Conservation (phyloP, 2,113 vertebrate species). For the Herpailurus yagouaroundi region DNA sequence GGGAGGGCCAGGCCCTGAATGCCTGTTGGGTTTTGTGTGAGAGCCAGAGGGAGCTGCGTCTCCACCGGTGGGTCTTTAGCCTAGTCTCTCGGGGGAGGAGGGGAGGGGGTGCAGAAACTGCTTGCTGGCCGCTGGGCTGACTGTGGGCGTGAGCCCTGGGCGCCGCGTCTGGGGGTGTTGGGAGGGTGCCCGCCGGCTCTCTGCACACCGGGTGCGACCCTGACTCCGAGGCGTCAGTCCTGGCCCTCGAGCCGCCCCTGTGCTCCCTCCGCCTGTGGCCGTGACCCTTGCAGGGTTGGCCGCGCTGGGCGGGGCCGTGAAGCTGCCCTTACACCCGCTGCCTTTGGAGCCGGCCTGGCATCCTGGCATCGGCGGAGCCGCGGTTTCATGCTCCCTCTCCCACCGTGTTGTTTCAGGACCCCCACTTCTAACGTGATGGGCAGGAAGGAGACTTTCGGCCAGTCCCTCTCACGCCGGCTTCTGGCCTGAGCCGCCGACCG, state of each 20-base stretch:
- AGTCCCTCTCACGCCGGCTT: slow-evolving; percentile 83
- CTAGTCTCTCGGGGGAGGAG: slow-evolving; percentile 78
- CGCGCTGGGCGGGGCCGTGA: fast-evolving
- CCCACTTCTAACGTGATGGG: slow-evolving; percentile 88
- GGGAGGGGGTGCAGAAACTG: slow-evolving; percentile 70
- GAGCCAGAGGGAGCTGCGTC: not conserved
- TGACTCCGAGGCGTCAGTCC: not conserved
- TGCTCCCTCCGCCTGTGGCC: fast-evolving
- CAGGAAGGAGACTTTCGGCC: slow-evolving; percentile 87
- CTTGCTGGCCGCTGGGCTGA: slow-evolving; percentile 35
- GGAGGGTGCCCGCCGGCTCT: not conserved
- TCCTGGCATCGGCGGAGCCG: not conserved
- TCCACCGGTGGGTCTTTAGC: slow-evolving; percentile 22
- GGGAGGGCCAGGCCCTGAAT: not conserved
- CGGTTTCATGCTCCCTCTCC: slow-evolving; percentile 36
- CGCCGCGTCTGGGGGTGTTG: not conserved
- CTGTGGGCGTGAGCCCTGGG: not conserved
- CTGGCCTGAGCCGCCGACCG: slow-evolving; percentile 85
- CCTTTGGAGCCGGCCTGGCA: not conserved
- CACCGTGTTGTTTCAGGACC: slow-evolving; percentile 85
- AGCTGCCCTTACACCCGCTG: not conserved
- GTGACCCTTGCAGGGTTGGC: not conserved
- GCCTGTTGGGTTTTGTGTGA: not conserved
- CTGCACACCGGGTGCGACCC: not conserved
- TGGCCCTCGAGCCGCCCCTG: not conserved